Conservation (phyloP, 2,888 invertebrate species). For the Malthinus flaveolus region DNA sequence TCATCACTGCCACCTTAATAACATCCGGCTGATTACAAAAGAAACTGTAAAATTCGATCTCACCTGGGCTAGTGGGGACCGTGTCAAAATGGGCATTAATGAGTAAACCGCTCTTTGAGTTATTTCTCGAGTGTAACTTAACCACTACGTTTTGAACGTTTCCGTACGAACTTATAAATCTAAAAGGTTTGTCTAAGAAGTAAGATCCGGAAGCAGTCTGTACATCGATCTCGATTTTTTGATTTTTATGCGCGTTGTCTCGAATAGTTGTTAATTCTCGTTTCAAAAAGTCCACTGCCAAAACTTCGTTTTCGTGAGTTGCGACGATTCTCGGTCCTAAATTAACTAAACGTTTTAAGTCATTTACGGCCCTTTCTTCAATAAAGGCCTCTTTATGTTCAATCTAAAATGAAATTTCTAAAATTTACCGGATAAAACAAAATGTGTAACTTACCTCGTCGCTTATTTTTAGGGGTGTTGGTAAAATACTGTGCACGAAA, state of each 20-base stretch:
- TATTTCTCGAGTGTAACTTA: slow-evolving; percentile 62
- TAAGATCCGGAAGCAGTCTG: slow-evolving; percentile 74
- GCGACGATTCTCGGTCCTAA: slow-evolving; percentile 75
- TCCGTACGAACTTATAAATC: slow-evolving; percentile 81
- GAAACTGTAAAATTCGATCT: slow-evolving; percentile 18
- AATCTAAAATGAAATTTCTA: slow-evolving; percentile 31
- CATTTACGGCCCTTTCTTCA: slow-evolving; percentile 68
- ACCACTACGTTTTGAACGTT: slow-evolving; percentile 82
- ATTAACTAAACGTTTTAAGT: slow-evolving; percentile 64
- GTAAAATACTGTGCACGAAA: slow-evolving; percentile 21
- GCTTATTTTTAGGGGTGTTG: slow-evolving; percentile 20
- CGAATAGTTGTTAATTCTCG: slow-evolving; percentile 59
- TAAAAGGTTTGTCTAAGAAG: slow-evolving; percentile 68
- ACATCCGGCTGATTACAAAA: background rate
- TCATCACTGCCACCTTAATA: slow-evolving; percentile 81
- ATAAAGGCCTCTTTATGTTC: slow-evolving; percentile 61
- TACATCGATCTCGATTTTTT: slow-evolving; percentile 66
- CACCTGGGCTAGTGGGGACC: slow-evolving; percentile 84
- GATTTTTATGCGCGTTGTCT: slow-evolving; percentile 58
- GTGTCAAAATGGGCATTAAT: slow-evolving; percentile 93
- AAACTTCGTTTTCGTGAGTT: slow-evolving; percentile 79
- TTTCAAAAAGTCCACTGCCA: slow-evolving; percentile 65
- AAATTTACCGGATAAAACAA: no score
- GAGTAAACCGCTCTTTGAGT: slow-evolving; percentile 64
- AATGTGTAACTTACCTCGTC: slow-evolving; percentile 3